These are phyloP conservation scores for Orchestia grillus DNA, from an alignment of 1,140 invertebrate genomes.

Conservation along the genomic window DNA sequence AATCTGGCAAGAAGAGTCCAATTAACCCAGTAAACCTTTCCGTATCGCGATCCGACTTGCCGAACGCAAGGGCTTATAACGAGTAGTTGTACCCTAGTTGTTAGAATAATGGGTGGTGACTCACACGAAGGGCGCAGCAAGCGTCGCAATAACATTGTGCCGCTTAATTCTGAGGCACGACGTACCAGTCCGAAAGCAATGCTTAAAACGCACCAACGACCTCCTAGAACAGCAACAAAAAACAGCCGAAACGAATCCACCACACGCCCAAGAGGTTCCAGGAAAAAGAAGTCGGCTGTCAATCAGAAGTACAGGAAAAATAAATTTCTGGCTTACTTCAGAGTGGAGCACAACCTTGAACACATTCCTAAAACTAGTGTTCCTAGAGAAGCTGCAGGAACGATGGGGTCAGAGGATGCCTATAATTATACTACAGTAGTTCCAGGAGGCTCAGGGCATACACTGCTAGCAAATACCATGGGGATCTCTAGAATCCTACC, in stretches of 20 bases:
- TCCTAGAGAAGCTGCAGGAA: neutral
- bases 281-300: neutral
- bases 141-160: neutral
- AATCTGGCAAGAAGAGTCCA: neutral
- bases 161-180: neutral
- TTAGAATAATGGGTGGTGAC: neutral
- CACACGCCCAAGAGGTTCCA: neutral
- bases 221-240: neutral
- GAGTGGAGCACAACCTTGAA: neutral
- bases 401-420: neutral
- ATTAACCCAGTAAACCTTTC: neutral
- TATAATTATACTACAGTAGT: too few relatives aligned
- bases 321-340: neutral
- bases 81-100: neutral
- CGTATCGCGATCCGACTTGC: neutral
- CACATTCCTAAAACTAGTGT: neutral
- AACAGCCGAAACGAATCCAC: neutral
- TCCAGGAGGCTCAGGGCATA: neutral
- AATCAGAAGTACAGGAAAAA: neutral
- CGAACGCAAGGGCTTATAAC: neutral
- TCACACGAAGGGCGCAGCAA: neutral
- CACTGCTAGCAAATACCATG: neutral
- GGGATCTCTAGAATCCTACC: neutral
- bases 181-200: neutral
- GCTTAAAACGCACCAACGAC: neutral